Evolutionary conservation across 2,888 invertebrate genomes (phyloP).

Genomic region (Lepeophtheirus nordmannii): DNA sequence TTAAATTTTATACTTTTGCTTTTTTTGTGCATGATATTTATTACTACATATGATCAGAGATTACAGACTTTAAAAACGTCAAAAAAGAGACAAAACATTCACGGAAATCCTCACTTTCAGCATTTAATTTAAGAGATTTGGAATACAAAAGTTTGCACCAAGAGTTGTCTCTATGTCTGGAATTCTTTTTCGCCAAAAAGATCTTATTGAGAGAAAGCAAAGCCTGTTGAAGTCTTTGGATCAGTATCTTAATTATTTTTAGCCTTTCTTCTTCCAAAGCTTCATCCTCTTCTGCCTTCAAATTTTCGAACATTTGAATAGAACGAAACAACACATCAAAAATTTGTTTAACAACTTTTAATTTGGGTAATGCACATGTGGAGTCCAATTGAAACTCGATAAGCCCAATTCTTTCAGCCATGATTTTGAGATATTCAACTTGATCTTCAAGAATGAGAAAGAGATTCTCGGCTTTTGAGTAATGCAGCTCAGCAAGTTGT

Average conservation of each 20-base stretch:
- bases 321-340: background rate
- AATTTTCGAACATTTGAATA: background rate
- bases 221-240: background rate
- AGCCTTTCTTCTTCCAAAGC: background rate
- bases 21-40: background rate
- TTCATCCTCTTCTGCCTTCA: background rate
- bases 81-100: background rate
- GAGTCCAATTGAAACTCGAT: background rate
- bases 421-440: background rate
- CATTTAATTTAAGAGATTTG: background rate
- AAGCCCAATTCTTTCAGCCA: background rate
- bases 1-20: background rate
- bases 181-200: background rate
- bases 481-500: slow-evolving; percentile 2
- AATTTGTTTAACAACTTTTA: background rate
- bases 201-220: background rate
- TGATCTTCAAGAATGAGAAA: background rate
- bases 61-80: background rate
- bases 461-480: background rate
- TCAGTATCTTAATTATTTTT: background rate
- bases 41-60: background rate
- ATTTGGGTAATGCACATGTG: background rate
- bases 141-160: background rate
- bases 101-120: background rate
- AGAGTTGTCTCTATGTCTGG: background rate